Evolutionary conservation across 2,888 invertebrate genomes (phyloP), one percentile per base, ranked within the genome.

Genomic region (Amphimallon solstitiale): DNA sequence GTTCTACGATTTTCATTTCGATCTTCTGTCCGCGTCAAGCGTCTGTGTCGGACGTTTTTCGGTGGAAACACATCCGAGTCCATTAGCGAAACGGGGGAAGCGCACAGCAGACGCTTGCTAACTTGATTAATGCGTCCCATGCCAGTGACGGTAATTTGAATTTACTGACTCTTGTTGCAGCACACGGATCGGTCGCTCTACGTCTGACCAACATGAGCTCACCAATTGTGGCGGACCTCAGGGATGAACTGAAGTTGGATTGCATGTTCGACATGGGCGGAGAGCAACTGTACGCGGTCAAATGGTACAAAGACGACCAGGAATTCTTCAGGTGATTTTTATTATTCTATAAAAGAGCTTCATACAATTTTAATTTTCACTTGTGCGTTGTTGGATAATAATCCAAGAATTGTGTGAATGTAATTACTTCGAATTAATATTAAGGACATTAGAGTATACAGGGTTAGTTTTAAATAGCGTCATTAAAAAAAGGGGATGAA

Each of bases 211-310:
- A 83, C 65, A 81, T 85, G 73, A 81, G 78, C 68, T 84, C 84
- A 35, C 85, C 85, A 60, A 77, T 81, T 70, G 82, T 84, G 68
- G 84, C 84, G 54, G 85, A 85, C 73, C 81, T 83, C 72, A 81
- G 84, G 17, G 83, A 84, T 70, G 81, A 82, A 71, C 83, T 84
- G 56, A 81, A 81, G 60, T 74, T 85, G 60, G 80, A 82, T 62
- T 85, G 85, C 73, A 81, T 80, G 70, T 85, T 84, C 74, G 82
- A 84, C 67, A 83, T 85, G 82, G 82, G 81, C 63, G 80, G 79
- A 2, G 84, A 85, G 70, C 82, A 84, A 40, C 70, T 85, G 15
- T 85, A 85, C 70, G 84, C 85, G 1, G 85, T 85, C 6, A 85
- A 85, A 73, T 85, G 85, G 85, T 85, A 85, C 70, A 81, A 81